phyloP scores from a whole-genome alignment of 2,888 invertebrate species.

The Caenorhabditis virilis region DNA sequence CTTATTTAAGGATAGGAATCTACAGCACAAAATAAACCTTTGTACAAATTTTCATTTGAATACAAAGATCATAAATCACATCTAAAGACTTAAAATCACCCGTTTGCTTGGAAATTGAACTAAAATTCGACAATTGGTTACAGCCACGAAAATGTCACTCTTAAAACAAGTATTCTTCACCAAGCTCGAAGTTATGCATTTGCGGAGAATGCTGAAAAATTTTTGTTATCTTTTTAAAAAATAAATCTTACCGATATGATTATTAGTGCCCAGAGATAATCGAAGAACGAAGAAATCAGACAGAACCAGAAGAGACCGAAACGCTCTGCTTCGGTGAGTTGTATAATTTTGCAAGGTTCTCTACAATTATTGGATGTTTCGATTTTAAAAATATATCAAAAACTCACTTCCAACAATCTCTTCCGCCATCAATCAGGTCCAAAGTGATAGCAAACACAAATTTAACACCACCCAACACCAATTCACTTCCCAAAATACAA shows the following conservation, averaged over 20 bases:
- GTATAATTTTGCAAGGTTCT: too few species aligned
- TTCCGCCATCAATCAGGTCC: conserved; percentile 23
- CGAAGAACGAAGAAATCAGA: conserved; percentile 13
- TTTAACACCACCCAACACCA: conserved; percentile 12
- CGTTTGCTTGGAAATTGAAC: too few species aligned
- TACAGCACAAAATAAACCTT: too few species aligned
- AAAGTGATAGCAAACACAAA: conserved; percentile 19
- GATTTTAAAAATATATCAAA: background rate
- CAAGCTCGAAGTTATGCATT: conserved; percentile 32
- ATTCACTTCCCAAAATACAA: conserved; percentile 17
- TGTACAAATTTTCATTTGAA: too few species aligned
- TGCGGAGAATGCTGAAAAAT: conserved; percentile 34
- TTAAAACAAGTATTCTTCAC: conserved; percentile 11
- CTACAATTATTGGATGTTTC: too few species aligned
- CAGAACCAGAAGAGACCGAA: conserved; percentile 23
- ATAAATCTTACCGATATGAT: conserved; percentile 17
- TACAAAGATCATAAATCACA: too few species aligned
- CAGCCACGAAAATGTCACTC: too few species aligned
- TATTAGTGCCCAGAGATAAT: conserved; percentile 17
- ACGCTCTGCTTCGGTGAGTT: conserved; percentile 6
- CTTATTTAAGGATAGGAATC: too few species aligned
- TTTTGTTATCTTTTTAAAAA: too few species aligned
- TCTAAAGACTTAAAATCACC: too few species aligned
- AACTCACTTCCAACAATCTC: conserved; percentile 10
- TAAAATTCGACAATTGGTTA: too few species aligned